Evolutionary conservation across 2,888 invertebrate species (phyloP).

Genomic region (Anodontia alba): DNA sequence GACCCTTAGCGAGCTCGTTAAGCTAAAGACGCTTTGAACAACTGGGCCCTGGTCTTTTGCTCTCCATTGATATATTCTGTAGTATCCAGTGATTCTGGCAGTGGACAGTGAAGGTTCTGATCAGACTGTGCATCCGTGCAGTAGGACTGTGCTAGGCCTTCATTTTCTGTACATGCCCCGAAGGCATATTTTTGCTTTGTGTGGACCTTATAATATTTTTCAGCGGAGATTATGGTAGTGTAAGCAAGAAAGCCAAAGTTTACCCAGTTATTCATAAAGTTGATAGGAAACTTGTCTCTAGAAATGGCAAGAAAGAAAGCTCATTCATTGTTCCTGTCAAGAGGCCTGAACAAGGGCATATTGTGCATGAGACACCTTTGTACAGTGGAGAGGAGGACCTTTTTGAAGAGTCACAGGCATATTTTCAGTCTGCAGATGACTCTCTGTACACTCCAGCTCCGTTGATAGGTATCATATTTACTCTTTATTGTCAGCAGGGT

Average conservation of each 20-base stretch:
- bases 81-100: no score
- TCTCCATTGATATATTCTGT: no score
- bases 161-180: no score
- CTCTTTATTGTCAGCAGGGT: no score
- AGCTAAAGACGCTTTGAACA: no score
- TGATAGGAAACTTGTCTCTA: background rate
- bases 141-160: no score
- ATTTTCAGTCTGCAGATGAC: background rate
- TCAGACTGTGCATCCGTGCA: no score
- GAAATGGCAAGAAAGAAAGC: background rate
- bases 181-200: no score
- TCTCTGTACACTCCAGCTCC: slow-evolving; percentile 34
- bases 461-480: slow-evolving; percentile 16
- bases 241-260: slow-evolving; percentile 9
- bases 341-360: background rate
- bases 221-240: background rate
- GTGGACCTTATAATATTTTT: no score
- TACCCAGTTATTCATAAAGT: slow-evolving; percentile 12
- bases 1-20: no score
- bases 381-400: slow-evolving; percentile 33
- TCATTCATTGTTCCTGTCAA: background rate
- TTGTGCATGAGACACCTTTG: background rate
- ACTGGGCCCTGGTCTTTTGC: no score
- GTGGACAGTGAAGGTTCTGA: no score
- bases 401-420: slow-evolving; percentile 18